These are phyloP conservation scores for Caenorhabditis zanzibari DNA, from an alignment of 2,888 invertebrate genomes.

Conservation along the genomic window DNA sequence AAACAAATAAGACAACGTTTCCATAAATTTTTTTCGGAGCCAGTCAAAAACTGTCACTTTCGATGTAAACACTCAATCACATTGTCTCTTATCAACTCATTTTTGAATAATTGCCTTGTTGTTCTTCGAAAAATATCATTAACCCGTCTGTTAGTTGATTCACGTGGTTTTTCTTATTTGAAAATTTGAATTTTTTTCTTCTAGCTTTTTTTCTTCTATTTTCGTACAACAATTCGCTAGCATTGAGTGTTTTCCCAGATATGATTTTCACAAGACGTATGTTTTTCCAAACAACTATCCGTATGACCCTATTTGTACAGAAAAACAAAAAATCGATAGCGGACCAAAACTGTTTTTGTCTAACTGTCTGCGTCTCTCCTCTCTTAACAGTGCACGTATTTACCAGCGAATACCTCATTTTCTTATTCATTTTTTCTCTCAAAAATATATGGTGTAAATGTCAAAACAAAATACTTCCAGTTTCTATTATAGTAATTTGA, in stretches of 20 bases:
- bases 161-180: not conserved
- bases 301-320: not conserved
- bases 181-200: not conserved
- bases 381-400: not conserved
- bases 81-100: slow-evolving; percentile 4
- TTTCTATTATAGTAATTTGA: not conserved
- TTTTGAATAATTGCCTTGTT: not conserved
- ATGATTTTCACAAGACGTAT: not conserved
- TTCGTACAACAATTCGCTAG: no score
- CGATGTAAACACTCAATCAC: slow-evolving; percentile 12
- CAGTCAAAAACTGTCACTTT: slow-evolving; percentile 13
- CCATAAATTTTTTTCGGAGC: not conserved
- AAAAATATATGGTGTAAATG: not conserved
- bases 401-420: no score
- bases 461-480: slow-evolving; percentile 1
- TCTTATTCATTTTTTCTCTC: not conserved
- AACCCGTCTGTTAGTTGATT: not conserved
- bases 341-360: not conserved
- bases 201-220: no score
- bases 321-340: not conserved
- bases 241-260: no score
- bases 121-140: slow-evolving; percentile 2
- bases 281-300: no score
- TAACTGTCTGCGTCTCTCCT: not conserved
- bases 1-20: not conserved